A percentile compares a stretch with the other conserved stretches of the same genome.
phyloP scores from a whole-genome alignment of 2,113 vertebrate genomes.

The Mirounga angustirostris region DNA sequence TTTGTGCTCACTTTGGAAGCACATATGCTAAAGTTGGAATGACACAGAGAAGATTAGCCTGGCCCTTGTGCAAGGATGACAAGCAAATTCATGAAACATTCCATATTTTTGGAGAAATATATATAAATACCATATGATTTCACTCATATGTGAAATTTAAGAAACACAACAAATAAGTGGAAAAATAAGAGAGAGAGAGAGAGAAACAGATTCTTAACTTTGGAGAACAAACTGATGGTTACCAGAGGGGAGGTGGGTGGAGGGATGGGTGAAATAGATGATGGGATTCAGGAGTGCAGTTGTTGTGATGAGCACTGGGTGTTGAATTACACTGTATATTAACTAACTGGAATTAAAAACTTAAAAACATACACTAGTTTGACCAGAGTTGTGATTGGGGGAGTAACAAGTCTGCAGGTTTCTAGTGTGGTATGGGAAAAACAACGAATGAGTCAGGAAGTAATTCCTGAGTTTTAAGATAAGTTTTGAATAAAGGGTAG shows the following conservation, averaged over 20 bases:
- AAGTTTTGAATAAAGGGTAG: neutral
- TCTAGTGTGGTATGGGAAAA: neutral
- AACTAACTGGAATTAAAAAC: neutral
- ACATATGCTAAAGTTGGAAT: neutral
- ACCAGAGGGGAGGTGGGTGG: neutral
- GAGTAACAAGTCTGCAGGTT: neutral
- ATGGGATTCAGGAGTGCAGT: neutral
- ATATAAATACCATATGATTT: neutral
- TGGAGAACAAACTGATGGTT: neutral
- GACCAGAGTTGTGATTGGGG: neutral
- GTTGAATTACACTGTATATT: neutral
- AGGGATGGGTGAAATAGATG: neutral
- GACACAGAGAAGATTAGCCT: neutral
- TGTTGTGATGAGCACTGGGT: neutral
- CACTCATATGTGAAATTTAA: neutral
- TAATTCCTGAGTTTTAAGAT: neutral
- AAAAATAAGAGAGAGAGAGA: neutral
- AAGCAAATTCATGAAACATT: too few species aligned
- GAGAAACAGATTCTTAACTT: neutral
- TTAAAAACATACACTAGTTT: neutral
- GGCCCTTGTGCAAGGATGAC: neutral
- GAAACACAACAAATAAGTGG: neutral
- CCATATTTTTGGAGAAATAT: neutral
- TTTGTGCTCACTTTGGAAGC: neutral
- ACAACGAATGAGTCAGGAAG: neutral